Evolutionary conservation across 2,113 vertebrate genomes (phyloP).

Genomic region (Pteruthius melanotis): DNA sequence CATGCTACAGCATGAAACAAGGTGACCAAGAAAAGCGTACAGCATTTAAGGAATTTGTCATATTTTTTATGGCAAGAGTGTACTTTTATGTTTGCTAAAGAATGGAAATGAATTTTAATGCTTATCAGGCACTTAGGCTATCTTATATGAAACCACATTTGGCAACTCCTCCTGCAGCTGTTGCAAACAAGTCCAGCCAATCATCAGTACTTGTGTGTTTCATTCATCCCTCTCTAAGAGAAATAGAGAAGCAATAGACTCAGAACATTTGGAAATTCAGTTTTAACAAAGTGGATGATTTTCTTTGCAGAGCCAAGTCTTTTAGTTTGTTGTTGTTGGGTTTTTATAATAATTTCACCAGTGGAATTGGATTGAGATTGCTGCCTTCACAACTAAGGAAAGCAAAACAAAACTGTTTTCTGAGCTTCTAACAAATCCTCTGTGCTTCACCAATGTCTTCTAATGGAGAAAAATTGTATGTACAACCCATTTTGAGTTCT

Average conservation of each 20-base stretch:
- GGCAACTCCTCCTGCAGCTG: conserved; percentile 63
- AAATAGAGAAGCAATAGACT: conserved; percentile 44
- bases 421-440: not conserved
- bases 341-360: conserved; percentile 38
- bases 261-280: conserved; percentile 41
- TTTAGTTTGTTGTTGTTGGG: conserved; percentile 26
- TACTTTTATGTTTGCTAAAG: conserved; percentile 32
- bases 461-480: not conserved
- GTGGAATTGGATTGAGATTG: not conserved
- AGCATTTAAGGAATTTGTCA: conserved; percentile 20
- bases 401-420: conserved; percentile 25
- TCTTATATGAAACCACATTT: conserved; percentile 57
- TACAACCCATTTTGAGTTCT: not conserved
- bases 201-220: conserved; percentile 56
- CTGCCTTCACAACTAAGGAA: conserved; percentile 19
- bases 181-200: conserved; percentile 65
- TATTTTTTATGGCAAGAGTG: not conserved
- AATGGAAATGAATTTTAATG: conserved; percentile 60
- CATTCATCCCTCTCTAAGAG: conserved; percentile 54
- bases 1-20: not conserved
- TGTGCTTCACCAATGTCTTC: not conserved
- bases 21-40: conserved; percentile 5
- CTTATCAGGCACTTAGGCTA: conserved; percentile 36
- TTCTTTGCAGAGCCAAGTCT: conserved; percentile 44
- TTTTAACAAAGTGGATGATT: conserved; percentile 67